Percentiles rank a stretch among this genome's conserved stretches.
These are phyloP conservation scores for Trichomalopsis sarcophagae DNA, from an alignment of 1,140 invertebrate species.

Conservation along the genomic window DNA sequence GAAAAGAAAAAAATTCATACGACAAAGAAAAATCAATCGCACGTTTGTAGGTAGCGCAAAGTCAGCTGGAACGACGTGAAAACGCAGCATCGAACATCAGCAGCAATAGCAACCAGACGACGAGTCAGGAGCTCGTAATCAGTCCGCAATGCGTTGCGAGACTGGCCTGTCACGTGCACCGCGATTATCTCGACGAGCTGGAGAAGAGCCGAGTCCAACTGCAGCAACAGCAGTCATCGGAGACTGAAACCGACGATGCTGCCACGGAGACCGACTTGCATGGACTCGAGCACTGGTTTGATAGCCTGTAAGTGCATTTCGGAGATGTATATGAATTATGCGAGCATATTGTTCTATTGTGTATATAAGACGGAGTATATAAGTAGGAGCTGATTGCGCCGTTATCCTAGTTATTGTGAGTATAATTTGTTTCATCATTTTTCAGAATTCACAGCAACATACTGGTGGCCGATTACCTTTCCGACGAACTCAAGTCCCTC, in stretches of 20 bases:
- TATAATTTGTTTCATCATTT: constrained; percentile 13
- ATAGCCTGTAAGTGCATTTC: constrained; percentile 65
- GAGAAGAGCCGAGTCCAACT: constrained; percentile 63
- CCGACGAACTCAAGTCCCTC: constrained; percentile 62
- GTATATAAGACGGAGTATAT: too few relatives aligned
- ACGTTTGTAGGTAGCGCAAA: constrained; percentile 23
- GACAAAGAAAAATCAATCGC: too few relatives aligned
- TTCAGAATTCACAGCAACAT: constrained; percentile 67
- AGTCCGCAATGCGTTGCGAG: constrained; percentile 68
- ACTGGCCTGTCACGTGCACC: constrained; percentile 69
- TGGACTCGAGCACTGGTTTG: constrained; percentile 69
- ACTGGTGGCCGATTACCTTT: constrained; percentile 60
- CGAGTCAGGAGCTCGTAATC: constrained; percentile 55
- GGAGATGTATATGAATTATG: neutral
- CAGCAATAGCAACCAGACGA: constrained; percentile 34
- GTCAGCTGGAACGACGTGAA: neutral
- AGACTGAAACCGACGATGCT: neutral
- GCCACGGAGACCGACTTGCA: constrained; percentile 59
- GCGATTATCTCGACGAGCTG: constrained; percentile 64
- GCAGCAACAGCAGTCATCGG: neutral
- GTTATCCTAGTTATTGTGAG: too few relatives aligned
- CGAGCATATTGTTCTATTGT: too few relatives aligned
- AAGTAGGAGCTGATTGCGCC: too few relatives aligned
- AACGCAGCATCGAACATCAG: neutral
- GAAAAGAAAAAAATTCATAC: too few relatives aligned